Base-by-base conservation (phyloP, 2,113 vertebrate species). In the Cynopterus brachyotis region DNA sequence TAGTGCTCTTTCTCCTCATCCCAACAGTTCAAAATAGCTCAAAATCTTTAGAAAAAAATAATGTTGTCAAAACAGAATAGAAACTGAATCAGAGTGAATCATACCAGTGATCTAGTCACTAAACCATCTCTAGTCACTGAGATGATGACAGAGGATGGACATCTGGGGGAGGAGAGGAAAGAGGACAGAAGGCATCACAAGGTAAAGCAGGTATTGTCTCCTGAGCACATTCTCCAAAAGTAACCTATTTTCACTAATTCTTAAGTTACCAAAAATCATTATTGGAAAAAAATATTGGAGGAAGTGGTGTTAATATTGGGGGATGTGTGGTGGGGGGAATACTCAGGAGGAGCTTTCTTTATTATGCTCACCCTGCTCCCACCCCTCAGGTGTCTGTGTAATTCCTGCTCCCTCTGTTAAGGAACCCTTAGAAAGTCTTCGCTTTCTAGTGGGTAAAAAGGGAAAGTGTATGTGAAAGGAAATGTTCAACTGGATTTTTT, bases 61-160 rank as follows among this genome's bases (percentile, higher is more conserved):
- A 79, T 50, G 89, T 66, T 42, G 79, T 84, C 50, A 62, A 80
- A 69, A 62, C 73, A 82, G 76, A 95, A 57, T 59, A 53, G 59
- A 85, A 66, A 10, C 26, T 19, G 42, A 97, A 89, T 59, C 7
- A 19, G 75, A 62, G 47, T 82, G 69, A 92, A 6, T 79, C 67
- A 42, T n/a, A 16, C 4, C 45, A 86, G 16, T 40, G 55, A 11
- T 79, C 40, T 42, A 40, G 47, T 62, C 26, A 35, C 26, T 62
- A 69, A 82, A 73, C 5, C 2, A 3, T n/a, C n/a, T n/a, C n/a
- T n/a, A n/a, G n/a, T n/a, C 37, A 19, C 6, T 35, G 55, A 70
- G 93, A 59, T 15, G 32, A 76, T 40, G 32, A 19, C 8, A 4
- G 9, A 59, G 11, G 75, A 11, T 10, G 4, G 42, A 35, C 32